Evolutionary conservation across 1,140 invertebrate species (phyloP).

Genomic region (Bombus waltoni): DNA sequence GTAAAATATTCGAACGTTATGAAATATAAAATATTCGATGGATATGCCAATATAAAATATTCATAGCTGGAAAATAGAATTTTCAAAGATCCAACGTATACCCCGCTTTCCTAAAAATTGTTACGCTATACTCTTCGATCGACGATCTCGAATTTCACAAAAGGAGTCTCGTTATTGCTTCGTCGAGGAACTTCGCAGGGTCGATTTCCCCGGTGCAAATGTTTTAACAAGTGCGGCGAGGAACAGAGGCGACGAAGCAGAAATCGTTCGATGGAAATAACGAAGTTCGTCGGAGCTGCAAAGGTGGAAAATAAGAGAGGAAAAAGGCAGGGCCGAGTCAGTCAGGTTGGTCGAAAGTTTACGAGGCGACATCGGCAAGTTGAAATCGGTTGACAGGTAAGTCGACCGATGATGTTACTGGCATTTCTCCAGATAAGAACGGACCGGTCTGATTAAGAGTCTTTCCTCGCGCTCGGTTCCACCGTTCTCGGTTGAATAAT

Average conservation of each 20-base stretch:
- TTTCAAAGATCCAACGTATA: not conserved
- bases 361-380: not conserved
- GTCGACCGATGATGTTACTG: conserved; percentile 4
- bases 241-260: not conserved
- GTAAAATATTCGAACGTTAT: too few species aligned
- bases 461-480: not conserved
- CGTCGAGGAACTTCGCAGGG: not conserved
- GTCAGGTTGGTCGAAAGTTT: not conserved
- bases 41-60: too few species aligned
- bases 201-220: conserved; percentile 24
- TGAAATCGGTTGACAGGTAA: conserved; percentile 41
- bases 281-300: not conserved
- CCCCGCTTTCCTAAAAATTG: not conserved
- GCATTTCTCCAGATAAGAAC: not conserved
- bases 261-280: conserved; percentile 24
- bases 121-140: not conserved
- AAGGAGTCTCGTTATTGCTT: not conserved
- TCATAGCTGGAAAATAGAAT: too few species aligned
- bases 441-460: conserved; percentile 7
- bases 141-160: not conserved
- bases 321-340: not conserved
- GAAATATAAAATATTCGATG: too few species aligned
- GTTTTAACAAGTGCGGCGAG: conserved; percentile 17
- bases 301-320: not conserved
- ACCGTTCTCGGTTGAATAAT: not conserved